Conservation (phyloP, 2,113 vertebrate genomes). For the Sebastes fasciatus region DNA sequence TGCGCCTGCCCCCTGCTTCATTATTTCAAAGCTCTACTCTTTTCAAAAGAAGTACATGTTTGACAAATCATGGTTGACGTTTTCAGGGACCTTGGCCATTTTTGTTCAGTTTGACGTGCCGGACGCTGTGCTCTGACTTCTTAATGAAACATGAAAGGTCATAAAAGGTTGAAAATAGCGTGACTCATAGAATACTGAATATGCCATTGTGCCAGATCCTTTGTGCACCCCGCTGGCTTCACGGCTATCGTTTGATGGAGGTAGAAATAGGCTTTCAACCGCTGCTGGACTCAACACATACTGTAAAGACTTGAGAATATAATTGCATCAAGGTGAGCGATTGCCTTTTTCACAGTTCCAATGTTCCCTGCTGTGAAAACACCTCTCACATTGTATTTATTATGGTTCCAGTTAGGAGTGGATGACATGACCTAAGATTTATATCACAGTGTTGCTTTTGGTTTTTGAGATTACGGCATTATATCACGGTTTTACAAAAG, state of each 20-base stretch:
- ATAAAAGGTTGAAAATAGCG: conserved; percentile 42
- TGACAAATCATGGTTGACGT: conserved; percentile 23
- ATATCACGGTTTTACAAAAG: too few relatives aligned
- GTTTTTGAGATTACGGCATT: too few relatives aligned
- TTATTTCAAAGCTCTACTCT: conserved; percentile 26
- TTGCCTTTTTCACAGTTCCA: conserved; percentile 13
- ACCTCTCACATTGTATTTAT: conserved; percentile 3
- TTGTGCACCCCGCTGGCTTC: conserved; percentile 31
- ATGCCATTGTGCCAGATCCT: conserved; percentile 21
- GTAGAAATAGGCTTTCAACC: conserved; percentile 24
- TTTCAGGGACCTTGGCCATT: conserved; percentile 19
- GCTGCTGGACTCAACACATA: conserved; percentile 1
- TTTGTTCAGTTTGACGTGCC: conserved; percentile 34
- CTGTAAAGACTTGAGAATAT: conserved; percentile 10
- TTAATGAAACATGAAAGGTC: conserved; percentile 70
- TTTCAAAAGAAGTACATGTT: conserved; percentile 31
- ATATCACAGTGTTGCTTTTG: too few relatives aligned
- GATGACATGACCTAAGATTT: too few relatives aligned
- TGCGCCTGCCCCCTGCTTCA: background rate
- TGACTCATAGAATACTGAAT: conserved; percentile 51
- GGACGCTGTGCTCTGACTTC: conserved; percentile 37
- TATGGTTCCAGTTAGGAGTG: background rate
- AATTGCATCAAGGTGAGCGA: conserved; percentile 18
- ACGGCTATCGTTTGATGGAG: conserved; percentile 2
- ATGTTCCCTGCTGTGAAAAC: conserved; percentile 17